phyloP scores from a whole-genome alignment of 2,888 invertebrate genomes.

The Phengaris alcon region DNA sequence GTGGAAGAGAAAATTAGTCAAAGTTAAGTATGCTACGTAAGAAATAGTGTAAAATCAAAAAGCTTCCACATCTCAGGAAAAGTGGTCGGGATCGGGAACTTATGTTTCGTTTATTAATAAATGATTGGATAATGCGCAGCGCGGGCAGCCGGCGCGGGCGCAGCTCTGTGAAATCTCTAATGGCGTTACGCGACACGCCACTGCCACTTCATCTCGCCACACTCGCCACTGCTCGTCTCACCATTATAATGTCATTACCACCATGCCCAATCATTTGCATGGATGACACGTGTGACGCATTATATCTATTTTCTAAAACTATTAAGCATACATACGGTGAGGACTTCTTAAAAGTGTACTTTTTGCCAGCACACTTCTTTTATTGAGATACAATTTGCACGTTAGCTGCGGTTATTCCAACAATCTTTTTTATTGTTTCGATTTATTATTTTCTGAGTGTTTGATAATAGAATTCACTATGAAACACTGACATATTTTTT shows the following conservation, averaged over 20 bases:
- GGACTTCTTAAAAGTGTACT: background rate
- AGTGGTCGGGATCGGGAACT: background rate
- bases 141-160: slow-evolving; percentile 36
- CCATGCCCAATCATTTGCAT: slow-evolving; percentile 36
- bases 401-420: background rate
- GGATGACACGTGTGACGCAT: slow-evolving; percentile 33
- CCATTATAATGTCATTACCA: slow-evolving; percentile 43
- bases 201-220: slow-evolving; percentile 9
- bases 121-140: slow-evolving; percentile 28
- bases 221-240: slow-evolving; percentile 29
- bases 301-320: slow-evolving; percentile 11
- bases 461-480: background rate
- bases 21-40: background rate
- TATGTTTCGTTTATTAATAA: background rate
- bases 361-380: slow-evolving; percentile 3
- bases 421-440: background rate
- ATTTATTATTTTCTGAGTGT: background rate
- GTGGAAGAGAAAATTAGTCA: too few relatives aligned
- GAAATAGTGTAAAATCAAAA: background rate
- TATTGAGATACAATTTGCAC: background rate
- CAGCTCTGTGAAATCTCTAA: slow-evolving; percentile 44
- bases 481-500: background rate
- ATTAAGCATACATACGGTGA: slow-evolving; percentile 12
- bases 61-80: background rate
- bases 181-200: slow-evolving; percentile 32